Percentiles rank a stretch among this genome's conserved stretches.
phyloP scores from a whole-genome alignment of 2,797 vertebrate species.

The Macropus fuliginosus region DNA sequence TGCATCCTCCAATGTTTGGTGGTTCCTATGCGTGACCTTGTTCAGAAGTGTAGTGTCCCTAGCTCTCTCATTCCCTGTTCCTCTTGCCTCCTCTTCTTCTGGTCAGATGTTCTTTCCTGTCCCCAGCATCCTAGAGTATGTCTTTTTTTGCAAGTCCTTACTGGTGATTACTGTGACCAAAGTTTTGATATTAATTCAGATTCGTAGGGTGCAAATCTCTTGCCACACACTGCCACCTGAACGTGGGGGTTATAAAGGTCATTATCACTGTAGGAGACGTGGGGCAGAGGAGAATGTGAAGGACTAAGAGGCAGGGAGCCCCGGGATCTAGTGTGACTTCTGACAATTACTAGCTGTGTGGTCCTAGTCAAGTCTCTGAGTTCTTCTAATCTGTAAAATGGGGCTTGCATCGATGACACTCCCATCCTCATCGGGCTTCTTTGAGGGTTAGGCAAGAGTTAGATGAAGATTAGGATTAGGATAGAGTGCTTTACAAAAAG shows the following conservation, averaged over 20 bases:
- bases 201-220: neutral
- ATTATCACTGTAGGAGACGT: neutral
- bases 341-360: neutral
- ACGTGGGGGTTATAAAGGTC: neutral
- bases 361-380: accelerated
- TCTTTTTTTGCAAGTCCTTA: neutral
- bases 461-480: neutral
- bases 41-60: neutral
- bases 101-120: neutral
- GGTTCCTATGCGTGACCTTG: neutral
- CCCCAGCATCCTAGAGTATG: neutral
- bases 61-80: neutral
- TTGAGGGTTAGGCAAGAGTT: neutral
- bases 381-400: neutral
- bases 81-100: neutral
- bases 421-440: neutral
- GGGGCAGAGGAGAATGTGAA: neutral
- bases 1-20: neutral
- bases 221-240: neutral
- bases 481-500: neutral
- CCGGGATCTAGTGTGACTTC: neutral
- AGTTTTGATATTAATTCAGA: neutral
- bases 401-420: neutral
- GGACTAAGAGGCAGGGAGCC: neutral
- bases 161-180: neutral